These are phyloP conservation scores for Dromococcyx pavoninus DNA, from an alignment of 2,797 vertebrate genomes.

Conservation along the genomic window DNA sequence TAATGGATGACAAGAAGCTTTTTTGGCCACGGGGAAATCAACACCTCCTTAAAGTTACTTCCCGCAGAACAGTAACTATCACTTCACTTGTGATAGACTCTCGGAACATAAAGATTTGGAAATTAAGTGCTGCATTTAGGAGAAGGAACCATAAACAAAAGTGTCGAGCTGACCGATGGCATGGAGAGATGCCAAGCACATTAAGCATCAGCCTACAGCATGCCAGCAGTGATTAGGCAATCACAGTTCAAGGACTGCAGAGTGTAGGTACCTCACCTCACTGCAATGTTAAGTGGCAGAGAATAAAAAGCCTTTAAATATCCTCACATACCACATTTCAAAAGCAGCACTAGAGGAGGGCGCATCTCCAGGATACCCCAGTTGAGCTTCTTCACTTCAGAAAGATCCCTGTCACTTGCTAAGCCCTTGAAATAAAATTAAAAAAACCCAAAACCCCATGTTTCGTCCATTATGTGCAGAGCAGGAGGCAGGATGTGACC, in stretches of 20 bases:
- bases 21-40: background rate
- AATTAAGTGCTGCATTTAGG: conserved; percentile 16
- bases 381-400: background rate
- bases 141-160: background rate
- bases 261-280: conserved; percentile 11
- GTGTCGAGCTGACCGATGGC: background rate
- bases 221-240: background rate
- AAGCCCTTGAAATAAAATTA: background rate
- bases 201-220: background rate
- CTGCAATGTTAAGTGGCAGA: conserved; percentile 6
- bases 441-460: background rate
- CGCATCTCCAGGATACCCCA: background rate
- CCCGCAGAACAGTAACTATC: background rate
- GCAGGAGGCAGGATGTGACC: background rate
- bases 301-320: conserved; percentile 18
- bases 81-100: background rate
- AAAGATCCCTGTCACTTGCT: background rate
- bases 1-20: background rate
- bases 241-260: background rate
- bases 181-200: conserved; percentile 23
- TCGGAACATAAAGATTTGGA: conserved; percentile 15
- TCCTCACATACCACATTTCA: background rate
- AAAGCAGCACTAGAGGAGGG: background rate
- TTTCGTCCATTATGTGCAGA: background rate
- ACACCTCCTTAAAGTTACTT: background rate